These are phyloP conservation scores for Conus ventricosus DNA, from an alignment of 1,140 invertebrate genomes.

Conservation along the genomic window DNA sequence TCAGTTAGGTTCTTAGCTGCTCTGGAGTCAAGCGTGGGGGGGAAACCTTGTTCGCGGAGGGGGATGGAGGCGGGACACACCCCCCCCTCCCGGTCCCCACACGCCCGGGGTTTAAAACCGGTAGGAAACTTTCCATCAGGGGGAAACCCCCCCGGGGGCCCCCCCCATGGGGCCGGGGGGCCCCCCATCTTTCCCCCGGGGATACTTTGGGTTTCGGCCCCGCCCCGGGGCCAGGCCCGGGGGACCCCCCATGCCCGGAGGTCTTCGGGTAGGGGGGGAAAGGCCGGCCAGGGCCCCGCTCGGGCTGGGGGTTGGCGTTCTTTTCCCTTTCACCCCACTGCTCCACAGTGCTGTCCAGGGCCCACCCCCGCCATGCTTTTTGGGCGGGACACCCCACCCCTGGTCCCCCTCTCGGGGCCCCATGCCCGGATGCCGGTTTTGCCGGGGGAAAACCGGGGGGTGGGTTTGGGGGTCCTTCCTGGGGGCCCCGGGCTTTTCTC, in stretches of 20 bases:
- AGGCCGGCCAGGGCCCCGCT: conserved; percentile 48
- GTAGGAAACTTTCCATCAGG: conserved; percentile 61
- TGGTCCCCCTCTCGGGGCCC: conserved; percentile 33
- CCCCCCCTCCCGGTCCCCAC: conserved; percentile 33
- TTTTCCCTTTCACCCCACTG: conserved; percentile 73
- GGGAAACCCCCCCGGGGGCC: conserved; percentile 50
- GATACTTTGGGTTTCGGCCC: conserved; percentile 6
- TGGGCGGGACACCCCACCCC: conserved; percentile 27
- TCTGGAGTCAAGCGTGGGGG: conserved; percentile 97
- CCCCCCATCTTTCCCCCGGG: conserved; percentile 52
- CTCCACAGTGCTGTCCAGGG: conserved; percentile 59
- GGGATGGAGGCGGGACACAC: conserved; percentile 55
- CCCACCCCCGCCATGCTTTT: conserved; percentile 31
- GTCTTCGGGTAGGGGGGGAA: conserved; percentile 32
- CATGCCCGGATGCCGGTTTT: conserved; percentile 33
- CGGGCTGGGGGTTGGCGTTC: conserved; percentile 67
- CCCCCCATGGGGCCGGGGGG: conserved; percentile 43
- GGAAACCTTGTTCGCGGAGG: conserved; percentile 77
- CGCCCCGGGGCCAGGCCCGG: conserved; percentile 27
- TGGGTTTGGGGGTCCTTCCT: background rate
- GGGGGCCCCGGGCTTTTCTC: conserved; percentile 38
- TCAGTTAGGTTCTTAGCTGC: conserved; percentile 86
- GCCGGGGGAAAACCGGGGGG: background rate
- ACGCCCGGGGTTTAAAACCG: conserved; percentile 63
- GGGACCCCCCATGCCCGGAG: conserved; percentile 52